A percentile compares a stretch with the other conserved stretches of the same genome.
Evolutionary conservation across 1,140 invertebrate species (phyloP).

Genomic region (Contarinia nasturtii): DNA sequence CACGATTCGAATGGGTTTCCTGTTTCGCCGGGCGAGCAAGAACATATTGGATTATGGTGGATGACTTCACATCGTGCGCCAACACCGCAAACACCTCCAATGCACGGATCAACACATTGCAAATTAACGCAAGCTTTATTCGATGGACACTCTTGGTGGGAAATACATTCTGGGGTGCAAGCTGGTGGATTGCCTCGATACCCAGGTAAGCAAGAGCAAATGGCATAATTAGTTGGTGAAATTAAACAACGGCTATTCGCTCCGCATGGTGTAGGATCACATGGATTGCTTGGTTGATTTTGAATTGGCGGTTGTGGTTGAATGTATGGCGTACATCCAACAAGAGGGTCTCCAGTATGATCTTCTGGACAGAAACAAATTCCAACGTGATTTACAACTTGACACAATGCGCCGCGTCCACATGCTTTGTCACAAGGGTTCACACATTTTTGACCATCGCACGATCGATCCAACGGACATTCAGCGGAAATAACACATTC

Average conservation of each 20-base stretch:
- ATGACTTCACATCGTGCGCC: conserved; percentile 53
- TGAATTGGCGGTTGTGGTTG: conserved; percentile 20
- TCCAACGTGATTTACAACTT: conserved; percentile 55
- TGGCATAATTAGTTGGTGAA: conserved; percentile 47
- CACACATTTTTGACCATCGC: conserved; percentile 60
- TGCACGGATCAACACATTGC: conserved; percentile 61
- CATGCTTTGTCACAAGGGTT: conserved; percentile 61
- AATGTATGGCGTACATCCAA: conserved; percentile 38
- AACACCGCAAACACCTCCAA: conserved; percentile 54
- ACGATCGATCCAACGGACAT: conserved; percentile 43
- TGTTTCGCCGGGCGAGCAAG: conserved; percentile 45
- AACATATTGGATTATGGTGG: conserved; percentile 69
- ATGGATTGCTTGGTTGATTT: conserved; percentile 27
- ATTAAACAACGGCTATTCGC: conserved; percentile 56
- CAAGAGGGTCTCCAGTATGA: conserved; percentile 58
- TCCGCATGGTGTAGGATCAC: conserved; percentile 59
- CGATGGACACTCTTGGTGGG: conserved; percentile 48
- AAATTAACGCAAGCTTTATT: conserved; percentile 54
- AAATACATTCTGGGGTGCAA: conserved; percentile 55
- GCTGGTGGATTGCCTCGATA: conserved; percentile 55
- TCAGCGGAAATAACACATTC: conserved; percentile 65
- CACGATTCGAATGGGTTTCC: conserved; percentile 69
- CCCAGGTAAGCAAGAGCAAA: conserved; percentile 50
- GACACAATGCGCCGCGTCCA: conserved; percentile 51
- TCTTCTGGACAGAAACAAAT: conserved; percentile 56